A percentile compares a stretch with the other conserved stretches of the same genome.
These are phyloP conservation scores for Tinamus major DNA, from an alignment of 2,797 vertebrate genomes.

Conservation along the genomic window DNA sequence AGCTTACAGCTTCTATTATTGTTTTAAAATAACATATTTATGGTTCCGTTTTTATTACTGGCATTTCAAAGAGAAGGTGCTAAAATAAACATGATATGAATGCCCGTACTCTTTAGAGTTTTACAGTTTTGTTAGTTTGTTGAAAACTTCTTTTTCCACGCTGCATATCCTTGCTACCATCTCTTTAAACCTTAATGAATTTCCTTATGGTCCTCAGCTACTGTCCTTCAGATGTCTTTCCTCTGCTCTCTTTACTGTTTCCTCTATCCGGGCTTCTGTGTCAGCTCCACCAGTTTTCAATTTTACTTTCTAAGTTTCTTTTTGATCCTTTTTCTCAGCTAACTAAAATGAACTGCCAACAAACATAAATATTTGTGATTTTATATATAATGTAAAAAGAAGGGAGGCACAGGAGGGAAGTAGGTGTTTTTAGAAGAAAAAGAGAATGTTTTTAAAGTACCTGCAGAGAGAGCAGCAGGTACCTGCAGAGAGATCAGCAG, in stretches of 20 bases:
- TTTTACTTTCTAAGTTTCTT: neutral
- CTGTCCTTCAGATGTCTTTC: neutral
- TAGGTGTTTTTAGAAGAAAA: slow-evolving; percentile 31
- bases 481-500: neutral
- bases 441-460: slow-evolving; percentile 26
- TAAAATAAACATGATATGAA: neutral
- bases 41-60: neutral
- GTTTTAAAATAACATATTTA: neutral
- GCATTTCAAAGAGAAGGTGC: neutral
- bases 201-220: neutral
- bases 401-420: slow-evolving; percentile 40
- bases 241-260: neutral
- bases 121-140: neutral
- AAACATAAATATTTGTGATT: neutral
- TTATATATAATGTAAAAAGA: neutral
- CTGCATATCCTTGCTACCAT: neutral
- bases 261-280: neutral
- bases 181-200: neutral
- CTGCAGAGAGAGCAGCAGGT: neutral
- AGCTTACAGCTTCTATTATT: neutral
- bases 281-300: neutral
- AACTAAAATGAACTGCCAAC: neutral
- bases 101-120: neutral
- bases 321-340: neutral
- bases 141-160: neutral